Conservation (phyloP, 2,888 invertebrate genomes). For the Cyclophora punctaria region DNA sequence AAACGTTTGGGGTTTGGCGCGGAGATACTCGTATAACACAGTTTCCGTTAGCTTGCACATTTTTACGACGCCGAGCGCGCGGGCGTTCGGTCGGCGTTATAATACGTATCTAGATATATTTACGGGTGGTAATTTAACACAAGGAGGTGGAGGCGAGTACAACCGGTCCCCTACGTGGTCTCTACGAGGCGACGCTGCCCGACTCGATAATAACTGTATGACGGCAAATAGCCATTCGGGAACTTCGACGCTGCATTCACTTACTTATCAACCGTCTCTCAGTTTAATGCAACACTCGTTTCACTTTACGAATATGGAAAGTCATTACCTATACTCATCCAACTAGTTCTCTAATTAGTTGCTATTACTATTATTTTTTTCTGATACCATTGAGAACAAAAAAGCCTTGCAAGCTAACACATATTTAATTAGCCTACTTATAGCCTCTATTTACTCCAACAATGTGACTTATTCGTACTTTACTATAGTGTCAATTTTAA, state of each 20-base stretch:
- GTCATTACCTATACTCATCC: no score
- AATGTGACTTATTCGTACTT: no score
- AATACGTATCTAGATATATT: not conserved
- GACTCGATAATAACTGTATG: conserved; percentile 47
- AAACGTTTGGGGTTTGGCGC: conserved; percentile 10
- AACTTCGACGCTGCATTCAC: conserved; percentile 3
- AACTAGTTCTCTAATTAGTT: no score
- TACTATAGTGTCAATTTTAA: no score
- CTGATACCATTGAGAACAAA: no score
- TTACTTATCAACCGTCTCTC: not conserved
- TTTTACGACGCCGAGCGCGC: conserved; percentile 37
- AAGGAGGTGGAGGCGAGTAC: conserved; percentile 22
- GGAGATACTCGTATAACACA: conserved; percentile 19
- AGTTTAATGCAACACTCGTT: no score
- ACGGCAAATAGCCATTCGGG: conserved; percentile 17
- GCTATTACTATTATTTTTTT: no score
- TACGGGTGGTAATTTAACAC: conserved; percentile 34
- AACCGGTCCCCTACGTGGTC: conserved; percentile 63
- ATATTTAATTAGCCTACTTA: no score
- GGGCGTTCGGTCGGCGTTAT: conserved; percentile 8
- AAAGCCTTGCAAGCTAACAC: no score
- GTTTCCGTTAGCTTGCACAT: conserved; percentile 62
- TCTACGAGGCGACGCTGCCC: conserved; percentile 41
- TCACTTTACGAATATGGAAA: no score
- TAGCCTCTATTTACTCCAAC: no score